Evolutionary conservation across 2,888 invertebrate genomes (phyloP).

Genomic region (Prenolepis imparis): DNA sequence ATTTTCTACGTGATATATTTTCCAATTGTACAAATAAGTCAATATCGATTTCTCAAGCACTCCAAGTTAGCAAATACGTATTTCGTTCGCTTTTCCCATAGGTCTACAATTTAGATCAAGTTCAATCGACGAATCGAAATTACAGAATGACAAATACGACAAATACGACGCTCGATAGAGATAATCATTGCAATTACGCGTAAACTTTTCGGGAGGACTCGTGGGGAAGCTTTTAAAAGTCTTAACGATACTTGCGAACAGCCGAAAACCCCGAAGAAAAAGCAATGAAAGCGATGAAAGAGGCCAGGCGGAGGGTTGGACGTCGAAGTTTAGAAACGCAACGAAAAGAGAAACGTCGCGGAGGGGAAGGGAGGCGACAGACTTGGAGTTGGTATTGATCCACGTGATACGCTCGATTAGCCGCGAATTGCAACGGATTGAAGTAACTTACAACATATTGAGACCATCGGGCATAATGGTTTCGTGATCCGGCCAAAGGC

Average conservation of each 20-base stretch:
- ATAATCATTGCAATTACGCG: conserved; percentile 74
- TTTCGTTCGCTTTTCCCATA: not conserved
- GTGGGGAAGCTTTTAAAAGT: conserved; percentile 70
- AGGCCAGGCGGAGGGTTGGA: conserved; percentile 51
- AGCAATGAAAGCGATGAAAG: conserved; percentile 21
- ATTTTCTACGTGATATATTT: not conserved
- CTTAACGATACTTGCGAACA: conserved; percentile 67
- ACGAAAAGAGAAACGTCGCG: conserved; percentile 61
- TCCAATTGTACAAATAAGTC: conserved; percentile 23
- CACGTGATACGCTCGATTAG: conserved; percentile 81
- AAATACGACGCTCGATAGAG: conserved; percentile 56
- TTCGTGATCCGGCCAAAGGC: conserved; percentile 66
- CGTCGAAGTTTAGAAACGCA: conserved; percentile 71
- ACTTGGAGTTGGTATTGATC: conserved; percentile 78
- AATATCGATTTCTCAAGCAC: not conserved
- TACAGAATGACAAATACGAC: conserved; percentile 60
- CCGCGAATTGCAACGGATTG: conserved; percentile 81
- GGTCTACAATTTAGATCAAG: conserved; percentile 1
- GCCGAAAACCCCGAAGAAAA: conserved; percentile 19
- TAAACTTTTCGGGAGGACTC: conserved; percentile 59
- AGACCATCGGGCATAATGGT: conserved; percentile 63
- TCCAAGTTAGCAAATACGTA: not conserved
- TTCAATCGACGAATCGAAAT: conserved; percentile 36
- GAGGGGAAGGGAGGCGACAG: conserved; percentile 55
- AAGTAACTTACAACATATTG: conserved; percentile 78